Percentiles rank a stretch among this genome's conserved stretches.
Evolutionary conservation across 2,797 vertebrate genomes (phyloP).

Genomic region (Chaunax sp.): DNA sequence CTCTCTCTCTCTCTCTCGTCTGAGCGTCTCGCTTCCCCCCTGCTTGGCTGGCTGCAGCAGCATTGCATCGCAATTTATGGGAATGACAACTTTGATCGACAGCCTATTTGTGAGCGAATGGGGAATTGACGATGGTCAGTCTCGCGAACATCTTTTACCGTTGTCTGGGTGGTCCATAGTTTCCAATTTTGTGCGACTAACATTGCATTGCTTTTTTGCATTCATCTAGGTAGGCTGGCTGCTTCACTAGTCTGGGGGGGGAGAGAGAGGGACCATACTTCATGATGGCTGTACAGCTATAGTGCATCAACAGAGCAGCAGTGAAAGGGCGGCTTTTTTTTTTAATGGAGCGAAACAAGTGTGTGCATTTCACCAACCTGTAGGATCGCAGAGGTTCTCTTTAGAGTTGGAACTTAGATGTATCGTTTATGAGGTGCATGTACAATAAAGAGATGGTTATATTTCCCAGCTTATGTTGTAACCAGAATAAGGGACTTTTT

Average conservation of each 20-base stretch:
- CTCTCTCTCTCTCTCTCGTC: conserved; percentile 34
- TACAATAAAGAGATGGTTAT: background rate
- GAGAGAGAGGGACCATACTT: conserved; percentile 56
- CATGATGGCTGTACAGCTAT: conserved; percentile 55
- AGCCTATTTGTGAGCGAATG: conserved; percentile 55
- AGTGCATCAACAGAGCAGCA: conserved; percentile 54
- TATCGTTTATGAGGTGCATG: background rate
- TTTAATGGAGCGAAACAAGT: conserved; percentile 27
- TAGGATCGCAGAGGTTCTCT: conserved; percentile 42
- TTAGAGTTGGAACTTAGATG: background rate
- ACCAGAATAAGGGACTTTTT: no score
- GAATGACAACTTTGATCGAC: conserved; percentile 76
- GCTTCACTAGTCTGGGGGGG: conserved; percentile 40
- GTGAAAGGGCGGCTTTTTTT: conserved; percentile 7
- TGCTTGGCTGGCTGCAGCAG: conserved; percentile 53
- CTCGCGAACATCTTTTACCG: conserved; percentile 6
- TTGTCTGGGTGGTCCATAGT: conserved; percentile 43
- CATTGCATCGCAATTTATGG: conserved; percentile 70
- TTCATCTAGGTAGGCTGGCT: conserved; percentile 60
- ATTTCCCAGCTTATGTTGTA: background rate
- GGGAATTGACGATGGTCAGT: conserved; percentile 69
- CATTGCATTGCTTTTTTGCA: conserved; percentile 30
- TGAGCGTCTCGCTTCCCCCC: conserved; percentile 45
- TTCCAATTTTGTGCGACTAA: conserved; percentile 35
- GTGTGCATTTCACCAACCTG: conserved; percentile 54